These are phyloP conservation scores for Acrobasis suavella DNA, from an alignment of 2,888 invertebrate genomes.

Conservation along the genomic window DNA sequence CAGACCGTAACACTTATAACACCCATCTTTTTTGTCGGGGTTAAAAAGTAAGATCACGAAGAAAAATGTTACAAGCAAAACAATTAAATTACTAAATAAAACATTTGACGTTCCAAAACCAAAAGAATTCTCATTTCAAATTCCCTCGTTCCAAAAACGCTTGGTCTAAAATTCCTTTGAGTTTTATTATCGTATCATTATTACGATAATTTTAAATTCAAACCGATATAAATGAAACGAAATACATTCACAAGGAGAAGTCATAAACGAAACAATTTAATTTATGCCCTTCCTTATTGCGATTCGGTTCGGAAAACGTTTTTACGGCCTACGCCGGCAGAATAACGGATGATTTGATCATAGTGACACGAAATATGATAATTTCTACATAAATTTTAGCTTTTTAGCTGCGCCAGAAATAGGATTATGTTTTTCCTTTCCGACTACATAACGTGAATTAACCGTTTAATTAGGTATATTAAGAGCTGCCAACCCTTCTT, in stretches of 20 bases:
- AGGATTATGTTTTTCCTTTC: no score
- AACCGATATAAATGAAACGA: background rate
- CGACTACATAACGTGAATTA: no score
- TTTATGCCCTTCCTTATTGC: conserved; percentile 19
- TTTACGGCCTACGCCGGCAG: conserved; percentile 3
- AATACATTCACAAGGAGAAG: conserved; percentile 10
- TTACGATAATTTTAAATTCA: conserved; percentile 6
- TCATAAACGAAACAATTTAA: conserved; percentile 16
- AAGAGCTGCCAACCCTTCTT: no score
- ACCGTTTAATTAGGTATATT: no score
- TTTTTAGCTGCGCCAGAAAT: no score
- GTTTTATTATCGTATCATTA: background rate
- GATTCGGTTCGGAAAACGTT: conserved; percentile 1
- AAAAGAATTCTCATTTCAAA: background rate
- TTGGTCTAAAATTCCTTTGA: background rate
- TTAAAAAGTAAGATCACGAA: no score
- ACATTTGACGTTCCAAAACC: background rate
- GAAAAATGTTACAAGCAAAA: background rate
- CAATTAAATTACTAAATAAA: background rate
- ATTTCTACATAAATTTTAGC: no score
- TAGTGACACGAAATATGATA: background rate
- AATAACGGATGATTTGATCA: conserved; percentile 1
- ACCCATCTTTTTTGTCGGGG: no score
- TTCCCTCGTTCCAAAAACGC: background rate
- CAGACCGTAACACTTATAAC: no score